Evolutionary conservation across 2,113 vertebrate species (phyloP).

Genomic region (Ranitomeya variabilis): DNA sequence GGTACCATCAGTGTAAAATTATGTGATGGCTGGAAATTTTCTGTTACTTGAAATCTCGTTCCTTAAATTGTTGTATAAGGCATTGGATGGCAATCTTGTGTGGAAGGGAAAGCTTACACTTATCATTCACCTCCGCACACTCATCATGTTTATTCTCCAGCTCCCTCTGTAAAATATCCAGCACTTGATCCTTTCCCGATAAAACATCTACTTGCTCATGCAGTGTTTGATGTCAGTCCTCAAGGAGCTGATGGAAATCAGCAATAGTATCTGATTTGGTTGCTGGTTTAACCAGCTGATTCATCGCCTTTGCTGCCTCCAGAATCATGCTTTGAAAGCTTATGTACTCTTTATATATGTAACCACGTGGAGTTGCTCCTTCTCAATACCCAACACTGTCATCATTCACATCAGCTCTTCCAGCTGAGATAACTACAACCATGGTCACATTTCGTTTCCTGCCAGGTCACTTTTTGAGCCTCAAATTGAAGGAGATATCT

Average conservation of each 20-base stretch:
- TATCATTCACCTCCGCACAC: background rate
- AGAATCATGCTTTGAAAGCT: background rate
- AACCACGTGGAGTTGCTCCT: background rate
- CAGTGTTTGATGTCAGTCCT: background rate
- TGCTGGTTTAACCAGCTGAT: background rate
- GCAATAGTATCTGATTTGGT: constrained; percentile 2
- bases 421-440: background rate
- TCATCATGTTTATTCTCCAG: background rate
- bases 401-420: background rate
- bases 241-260: background rate
- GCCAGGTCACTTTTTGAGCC: background rate
- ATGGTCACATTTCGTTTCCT: background rate
- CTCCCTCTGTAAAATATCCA: background rate
- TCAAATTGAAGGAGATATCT: background rate
- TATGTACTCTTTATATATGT: background rate
- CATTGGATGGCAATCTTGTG: background rate
- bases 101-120: background rate
- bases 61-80: background rate
- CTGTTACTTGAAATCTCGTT: background rate
- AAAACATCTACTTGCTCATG: background rate
- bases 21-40: background rate
- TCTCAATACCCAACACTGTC: background rate
- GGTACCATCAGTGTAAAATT: background rate
- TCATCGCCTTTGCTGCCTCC: background rate
- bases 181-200: background rate